Evolutionary conservation across 92 coral and sea anemone species (phyloP).

Genomic region (Epizoanthus fatuus): DNA sequence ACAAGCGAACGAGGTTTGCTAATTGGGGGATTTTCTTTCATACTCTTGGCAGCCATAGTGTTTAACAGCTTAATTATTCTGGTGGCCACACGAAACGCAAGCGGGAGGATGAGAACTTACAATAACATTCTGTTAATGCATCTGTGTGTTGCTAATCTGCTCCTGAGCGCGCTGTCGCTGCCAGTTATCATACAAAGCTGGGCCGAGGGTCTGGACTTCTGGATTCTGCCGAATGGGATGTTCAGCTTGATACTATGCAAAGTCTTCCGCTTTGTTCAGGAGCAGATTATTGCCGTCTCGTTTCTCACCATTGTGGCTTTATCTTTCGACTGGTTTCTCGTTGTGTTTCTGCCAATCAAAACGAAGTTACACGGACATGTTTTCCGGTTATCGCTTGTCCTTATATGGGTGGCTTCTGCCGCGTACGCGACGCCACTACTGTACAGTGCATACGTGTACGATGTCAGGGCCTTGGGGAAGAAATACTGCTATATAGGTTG

Average conservation of each 20-base stretch:
- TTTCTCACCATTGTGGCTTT: neutral
- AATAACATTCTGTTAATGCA: neutral
- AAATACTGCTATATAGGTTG: neutral
- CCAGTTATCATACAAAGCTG: neutral
- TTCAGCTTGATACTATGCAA: neutral
- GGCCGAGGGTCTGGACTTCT: neutral
- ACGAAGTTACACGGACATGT: neutral
- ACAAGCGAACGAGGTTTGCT: neutral
- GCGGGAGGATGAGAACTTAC: neutral
- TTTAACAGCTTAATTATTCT: neutral
- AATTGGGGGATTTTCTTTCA: neutral
- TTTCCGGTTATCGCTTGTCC: neutral
- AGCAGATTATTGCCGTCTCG: neutral
- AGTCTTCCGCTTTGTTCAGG: neutral
- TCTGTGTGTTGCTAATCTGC: neutral
- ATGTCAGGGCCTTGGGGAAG: neutral
- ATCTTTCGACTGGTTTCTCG: neutral
- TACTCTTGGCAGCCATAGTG: neutral
- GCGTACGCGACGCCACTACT: neutral
- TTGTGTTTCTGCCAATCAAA: neutral
- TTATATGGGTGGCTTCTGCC: neutral
- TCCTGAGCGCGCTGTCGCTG: neutral
- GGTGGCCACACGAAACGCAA: neutral
- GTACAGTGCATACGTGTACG: neutral
- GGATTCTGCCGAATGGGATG: neutral